phyloP scores from a whole-genome alignment of 2,888 invertebrate species.

The Dichetophora obliterata region DNA sequence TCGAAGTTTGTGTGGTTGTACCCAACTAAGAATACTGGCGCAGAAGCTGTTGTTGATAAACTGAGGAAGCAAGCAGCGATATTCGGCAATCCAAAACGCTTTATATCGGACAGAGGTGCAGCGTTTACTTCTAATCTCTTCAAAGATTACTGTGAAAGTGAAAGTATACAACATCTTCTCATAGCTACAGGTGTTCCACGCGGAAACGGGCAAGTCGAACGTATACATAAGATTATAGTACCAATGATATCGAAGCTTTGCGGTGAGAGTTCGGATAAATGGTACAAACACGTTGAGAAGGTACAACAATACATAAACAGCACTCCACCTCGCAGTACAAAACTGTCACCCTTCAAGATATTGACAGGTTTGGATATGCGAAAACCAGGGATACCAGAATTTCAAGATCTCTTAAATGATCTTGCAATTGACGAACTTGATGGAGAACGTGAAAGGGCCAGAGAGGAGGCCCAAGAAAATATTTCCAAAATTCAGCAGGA shows the following conservation, averaged over 20 bases:
- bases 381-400: background rate
- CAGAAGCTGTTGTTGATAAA: conserved; percentile 56
- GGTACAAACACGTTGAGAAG: too few relatives aligned
- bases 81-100: conserved; percentile 52
- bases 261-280: too few relatives aligned
- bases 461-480: conserved; percentile 21
- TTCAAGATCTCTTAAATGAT: conserved; percentile 5
- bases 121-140: conserved; percentile 63
- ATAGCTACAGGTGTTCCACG: too few relatives aligned
- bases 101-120: conserved; percentile 65
- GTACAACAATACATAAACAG: conserved; percentile 53
- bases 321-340: conserved; percentile 51
- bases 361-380: conserved; percentile 37
- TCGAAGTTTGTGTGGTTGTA: too few relatives aligned
- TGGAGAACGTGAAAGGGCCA: background rate
- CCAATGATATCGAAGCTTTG: too few relatives aligned
- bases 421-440: background rate
- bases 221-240: too few relatives aligned
- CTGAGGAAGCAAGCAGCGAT: conserved; percentile 43
- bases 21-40: too few relatives aligned
- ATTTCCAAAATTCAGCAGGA: conserved; percentile 33
- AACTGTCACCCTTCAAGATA: conserved; percentile 35
- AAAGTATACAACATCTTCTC: conserved; percentile 55
- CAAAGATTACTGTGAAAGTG: too few relatives aligned
- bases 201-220: too few relatives aligned